Evolutionary conservation across 2,888 invertebrate genomes (phyloP).

Genomic region (Callyntrura sp.): DNA sequence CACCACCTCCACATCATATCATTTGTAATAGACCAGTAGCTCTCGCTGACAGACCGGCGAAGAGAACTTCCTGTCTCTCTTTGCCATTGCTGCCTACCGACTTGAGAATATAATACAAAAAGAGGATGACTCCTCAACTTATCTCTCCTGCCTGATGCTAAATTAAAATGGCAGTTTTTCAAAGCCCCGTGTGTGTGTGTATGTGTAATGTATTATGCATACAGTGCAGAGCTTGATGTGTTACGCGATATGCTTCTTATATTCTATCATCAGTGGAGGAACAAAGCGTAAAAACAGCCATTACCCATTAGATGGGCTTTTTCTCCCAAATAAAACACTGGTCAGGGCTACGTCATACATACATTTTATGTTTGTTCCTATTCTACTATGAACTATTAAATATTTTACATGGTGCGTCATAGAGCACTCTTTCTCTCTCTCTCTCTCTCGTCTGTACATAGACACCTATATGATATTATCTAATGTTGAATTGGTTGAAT

Average conservation of each 20-base stretch:
- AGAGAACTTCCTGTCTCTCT: constrained; percentile 76
- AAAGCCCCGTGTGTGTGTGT: neutral
- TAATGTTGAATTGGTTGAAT: neutral
- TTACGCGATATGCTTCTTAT: no score
- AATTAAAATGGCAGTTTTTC: constrained; percentile 20
- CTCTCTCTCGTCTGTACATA: neutral
- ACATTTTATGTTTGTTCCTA: constrained; percentile 15
- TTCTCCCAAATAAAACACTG: constrained; percentile 18
- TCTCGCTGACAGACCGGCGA: constrained; percentile 73
- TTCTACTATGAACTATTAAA: neutral
- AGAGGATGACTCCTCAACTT: constrained; percentile 2
- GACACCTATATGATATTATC: neutral
- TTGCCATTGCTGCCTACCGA: neutral
- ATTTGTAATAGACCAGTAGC: constrained; percentile 67
- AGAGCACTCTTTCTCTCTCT: neutral
- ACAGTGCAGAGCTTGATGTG: neutral
- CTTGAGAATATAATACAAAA: constrained; percentile 46
- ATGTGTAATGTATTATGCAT: neutral
- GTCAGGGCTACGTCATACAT: constrained; percentile 15
- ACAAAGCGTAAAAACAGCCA: constrained; percentile 61
- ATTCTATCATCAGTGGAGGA: constrained; percentile 1
- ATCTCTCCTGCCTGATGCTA: neutral
- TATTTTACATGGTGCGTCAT: neutral
- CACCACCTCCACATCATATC: constrained; percentile 1
- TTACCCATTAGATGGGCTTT: constrained; percentile 73